These are phyloP conservation scores for Sitodiplosis mosellana DNA, from an alignment of 1,140 invertebrate genomes.

Conservation along the genomic window DNA sequence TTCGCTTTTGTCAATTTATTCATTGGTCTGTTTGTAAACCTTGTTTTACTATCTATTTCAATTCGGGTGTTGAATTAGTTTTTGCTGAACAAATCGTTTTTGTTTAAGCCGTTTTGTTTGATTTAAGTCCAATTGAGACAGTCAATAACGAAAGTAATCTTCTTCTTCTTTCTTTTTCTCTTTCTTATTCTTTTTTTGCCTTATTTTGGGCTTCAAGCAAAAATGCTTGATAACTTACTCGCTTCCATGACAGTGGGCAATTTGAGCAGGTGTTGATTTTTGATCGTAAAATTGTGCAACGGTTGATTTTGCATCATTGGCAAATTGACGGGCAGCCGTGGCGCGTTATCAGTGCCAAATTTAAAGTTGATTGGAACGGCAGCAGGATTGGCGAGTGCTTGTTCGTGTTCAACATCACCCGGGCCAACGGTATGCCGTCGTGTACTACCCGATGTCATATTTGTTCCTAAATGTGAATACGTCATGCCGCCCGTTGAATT, in stretches of 20 bases:
- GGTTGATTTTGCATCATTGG: constrained; percentile 56
- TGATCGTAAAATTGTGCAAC: constrained; percentile 66
- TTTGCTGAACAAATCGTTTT: too few species aligned
- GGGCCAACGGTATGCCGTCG: constrained; percentile 84
- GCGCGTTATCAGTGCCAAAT: constrained; percentile 13
- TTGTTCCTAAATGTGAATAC: neutral
- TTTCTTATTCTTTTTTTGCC: too few species aligned
- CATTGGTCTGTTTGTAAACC: too few species aligned
- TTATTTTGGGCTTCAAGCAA: too few species aligned
- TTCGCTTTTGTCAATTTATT: too few species aligned
- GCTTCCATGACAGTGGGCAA: constrained; percentile 76
- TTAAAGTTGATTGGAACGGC: constrained; percentile 18
- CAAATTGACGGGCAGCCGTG: constrained; percentile 52
- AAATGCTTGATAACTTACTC: constrained; percentile 40
- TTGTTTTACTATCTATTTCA: too few species aligned
- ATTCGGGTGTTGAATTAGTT: too few species aligned
- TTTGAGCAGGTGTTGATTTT: constrained; percentile 85
- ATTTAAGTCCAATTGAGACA: too few species aligned
- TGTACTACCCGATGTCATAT: constrained; percentile 24
- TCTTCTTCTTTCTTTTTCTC: too few species aligned
- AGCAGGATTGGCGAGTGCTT: constrained; percentile 27
- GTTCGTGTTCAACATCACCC: constrained; percentile 66
- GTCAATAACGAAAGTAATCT: too few species aligned
- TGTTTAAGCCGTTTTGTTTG: too few species aligned
- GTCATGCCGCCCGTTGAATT: constrained; percentile 24